Evolutionary conservation across 1,140 invertebrate species (phyloP), one percentile per base, ranked within the genome.

Genomic region (Plodia interpunctella): DNA sequence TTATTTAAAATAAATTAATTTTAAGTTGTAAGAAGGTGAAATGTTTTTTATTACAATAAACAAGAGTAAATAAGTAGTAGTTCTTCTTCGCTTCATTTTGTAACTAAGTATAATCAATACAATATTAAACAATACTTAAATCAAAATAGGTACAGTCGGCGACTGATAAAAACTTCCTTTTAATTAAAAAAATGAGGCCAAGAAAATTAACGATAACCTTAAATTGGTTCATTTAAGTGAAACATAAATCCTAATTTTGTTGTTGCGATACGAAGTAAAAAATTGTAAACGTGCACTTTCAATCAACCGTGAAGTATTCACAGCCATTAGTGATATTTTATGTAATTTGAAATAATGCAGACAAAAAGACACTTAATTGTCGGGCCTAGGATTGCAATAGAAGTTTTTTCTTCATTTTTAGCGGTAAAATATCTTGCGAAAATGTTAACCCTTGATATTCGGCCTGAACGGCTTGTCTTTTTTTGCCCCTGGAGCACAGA

Each of bases 151-250:
- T 32, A 32, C 30, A 32, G 9, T 11, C 30, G 10, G 11, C 11
- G 11, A 6, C 30, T 8, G 38, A 44, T n/a, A 44, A 44, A 44
- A 44, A 44, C 38, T 44, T 17, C 1, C 13, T 15, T 20, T 9
- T 35, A 57, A 66, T 68, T 63, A 71, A 73, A 74, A n/a, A 69
- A 73, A 70, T 74, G 63, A 80, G 76, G 75, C 65, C 72, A 70
- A 55, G 56, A 72, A 62, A 81, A 76, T 63, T 63, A 56, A 51
- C 51, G 18, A 20, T 17, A 49, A 58, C 19, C 68, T 63, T 67
- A 70, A 72, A 66, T 65, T 65, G 62, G 68, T 74, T 66, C 68
- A 68, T 68, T 75, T 74, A 62, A 72, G 72, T 75, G 70, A 66
- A 69, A 74, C 69, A 73, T 78, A 71, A 68, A 71, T 66, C 62